phyloP scores from a whole-genome alignment of 2,888 invertebrate species.

The Dynastes grantii region DNA sequence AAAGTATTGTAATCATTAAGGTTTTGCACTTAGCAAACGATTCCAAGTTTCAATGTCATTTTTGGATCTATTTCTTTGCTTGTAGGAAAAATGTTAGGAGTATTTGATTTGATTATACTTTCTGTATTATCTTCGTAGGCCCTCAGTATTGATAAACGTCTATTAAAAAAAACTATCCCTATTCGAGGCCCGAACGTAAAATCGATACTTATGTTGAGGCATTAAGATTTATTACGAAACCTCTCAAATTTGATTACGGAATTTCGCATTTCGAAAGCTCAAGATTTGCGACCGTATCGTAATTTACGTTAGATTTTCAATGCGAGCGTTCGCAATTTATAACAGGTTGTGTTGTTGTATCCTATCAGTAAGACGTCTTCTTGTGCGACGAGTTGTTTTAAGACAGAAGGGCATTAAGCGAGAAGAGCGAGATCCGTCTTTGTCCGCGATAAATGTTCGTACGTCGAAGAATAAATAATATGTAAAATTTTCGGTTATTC shows the following conservation, averaged over 20 bases:
- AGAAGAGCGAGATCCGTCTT: background rate
- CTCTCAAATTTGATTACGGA: slow-evolving; percentile 31
- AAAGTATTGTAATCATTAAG: no score
- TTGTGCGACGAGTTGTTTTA: no score
- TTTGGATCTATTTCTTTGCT: no score
- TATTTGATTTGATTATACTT: background rate
- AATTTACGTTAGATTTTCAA: slow-evolving; percentile 32
- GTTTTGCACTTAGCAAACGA: no score
- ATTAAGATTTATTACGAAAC: slow-evolving; percentile 25
- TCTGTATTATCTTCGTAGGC: background rate
- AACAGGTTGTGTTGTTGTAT: background rate
- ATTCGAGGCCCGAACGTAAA: background rate
- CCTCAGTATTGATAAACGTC: background rate
- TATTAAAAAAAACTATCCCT: background rate
- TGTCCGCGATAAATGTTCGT: slow-evolving; percentile 40
- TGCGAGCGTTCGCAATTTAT: slow-evolving; percentile 21
- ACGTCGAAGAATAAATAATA: slow-evolving; percentile 32
- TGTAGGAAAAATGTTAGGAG: no score
- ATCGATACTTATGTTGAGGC: background rate
- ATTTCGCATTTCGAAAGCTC: background rate
- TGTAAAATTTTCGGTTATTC: background rate
- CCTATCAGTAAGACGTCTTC: background rate
- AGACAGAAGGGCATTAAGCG: no score
- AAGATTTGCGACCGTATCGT: slow-evolving; percentile 1
- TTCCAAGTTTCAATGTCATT: no score